Evolutionary conservation across 2,797 vertebrate species (phyloP).

Genomic region (Stomatorhinus walkeri): DNA sequence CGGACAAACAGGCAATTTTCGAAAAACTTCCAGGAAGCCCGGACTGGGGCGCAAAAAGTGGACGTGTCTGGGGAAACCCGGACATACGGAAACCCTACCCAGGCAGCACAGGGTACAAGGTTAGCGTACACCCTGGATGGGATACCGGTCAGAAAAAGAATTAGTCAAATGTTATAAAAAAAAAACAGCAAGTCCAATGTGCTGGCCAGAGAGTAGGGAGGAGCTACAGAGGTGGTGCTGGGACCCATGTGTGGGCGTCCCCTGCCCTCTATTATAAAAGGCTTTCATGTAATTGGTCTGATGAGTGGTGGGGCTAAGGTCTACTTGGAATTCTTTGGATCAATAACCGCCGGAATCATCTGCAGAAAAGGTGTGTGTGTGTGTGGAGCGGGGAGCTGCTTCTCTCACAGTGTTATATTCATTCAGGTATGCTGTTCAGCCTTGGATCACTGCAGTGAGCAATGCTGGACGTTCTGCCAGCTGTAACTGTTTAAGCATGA

Average conservation of each 20-base stretch:
- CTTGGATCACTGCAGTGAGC: not conserved
- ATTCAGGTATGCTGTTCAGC: not conserved
- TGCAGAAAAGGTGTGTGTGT: not conserved
- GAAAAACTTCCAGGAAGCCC: too few relatives aligned
- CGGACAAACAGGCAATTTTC: too few relatives aligned
- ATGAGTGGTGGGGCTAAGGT: not conserved
- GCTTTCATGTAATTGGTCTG: not conserved
- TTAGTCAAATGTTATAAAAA: not conserved
- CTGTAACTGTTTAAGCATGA: not conserved
- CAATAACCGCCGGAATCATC: not conserved
- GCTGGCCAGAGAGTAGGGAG: not conserved
- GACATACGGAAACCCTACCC: not conserved
- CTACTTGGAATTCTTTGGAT: not conserved
- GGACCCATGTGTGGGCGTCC: not conserved
- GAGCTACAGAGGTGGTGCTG: not conserved
- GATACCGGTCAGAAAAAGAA: not conserved
- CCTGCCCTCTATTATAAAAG: not conserved
- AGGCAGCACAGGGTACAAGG: not conserved
- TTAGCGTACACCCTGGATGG: not conserved
- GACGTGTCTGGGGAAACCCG: not conserved
- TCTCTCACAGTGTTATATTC: not conserved
- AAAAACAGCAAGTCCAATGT: not conserved
- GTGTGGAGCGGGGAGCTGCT: not conserved
- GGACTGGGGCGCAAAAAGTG: not conserved
- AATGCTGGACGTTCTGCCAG: not conserved